phyloP scores from a whole-genome alignment of 2,888 invertebrate species.

The Brachyptera putata region DNA sequence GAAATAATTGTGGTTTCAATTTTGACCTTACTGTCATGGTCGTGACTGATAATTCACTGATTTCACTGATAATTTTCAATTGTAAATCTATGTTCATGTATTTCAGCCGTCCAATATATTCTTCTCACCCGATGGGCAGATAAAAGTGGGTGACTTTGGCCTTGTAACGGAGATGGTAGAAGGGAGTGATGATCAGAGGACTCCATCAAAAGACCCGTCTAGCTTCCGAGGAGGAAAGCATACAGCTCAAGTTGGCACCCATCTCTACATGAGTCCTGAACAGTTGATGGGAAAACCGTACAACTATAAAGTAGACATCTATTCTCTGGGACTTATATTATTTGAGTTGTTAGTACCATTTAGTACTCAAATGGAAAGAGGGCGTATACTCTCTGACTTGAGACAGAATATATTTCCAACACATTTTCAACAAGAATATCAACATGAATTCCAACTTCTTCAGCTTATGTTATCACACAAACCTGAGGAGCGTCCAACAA shows the following conservation, averaged over 20 bases:
- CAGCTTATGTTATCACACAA: slow-evolving; percentile 70
- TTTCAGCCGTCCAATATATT: slow-evolving; percentile 84
- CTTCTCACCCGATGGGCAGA: slow-evolving; percentile 82
- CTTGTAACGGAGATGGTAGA: slow-evolving; percentile 86
- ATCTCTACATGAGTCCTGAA: slow-evolving; percentile 97
- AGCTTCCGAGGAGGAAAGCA: slow-evolving; percentile 44
- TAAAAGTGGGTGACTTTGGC: slow-evolving; percentile 98
- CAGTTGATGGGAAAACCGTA: slow-evolving; percentile 72
- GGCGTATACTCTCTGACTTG: slow-evolving; percentile 60
- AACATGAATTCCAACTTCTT: slow-evolving; percentile 69
- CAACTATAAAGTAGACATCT: slow-evolving; percentile 92
- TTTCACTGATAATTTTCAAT: no score
- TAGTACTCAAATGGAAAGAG: slow-evolving; percentile 85
- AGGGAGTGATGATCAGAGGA: slow-evolving; percentile 39
- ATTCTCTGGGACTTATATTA: slow-evolving; percentile 87
- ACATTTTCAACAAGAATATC: slow-evolving; percentile 59
- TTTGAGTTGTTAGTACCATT: slow-evolving; percentile 91
- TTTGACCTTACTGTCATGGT: no score
- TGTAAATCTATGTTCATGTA: no score
- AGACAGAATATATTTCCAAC: slow-evolving; percentile 65
- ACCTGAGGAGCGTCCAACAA: slow-evolving; percentile 70
- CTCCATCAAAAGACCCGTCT: slow-evolving; percentile 37
- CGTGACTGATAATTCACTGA: no score
- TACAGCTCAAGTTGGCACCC: slow-evolving; percentile 72
- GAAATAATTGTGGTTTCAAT: no score